phyloP scores from a whole-genome alignment of 2,113 vertebrate genomes.

The Entosphenus tridentatus region DNA sequence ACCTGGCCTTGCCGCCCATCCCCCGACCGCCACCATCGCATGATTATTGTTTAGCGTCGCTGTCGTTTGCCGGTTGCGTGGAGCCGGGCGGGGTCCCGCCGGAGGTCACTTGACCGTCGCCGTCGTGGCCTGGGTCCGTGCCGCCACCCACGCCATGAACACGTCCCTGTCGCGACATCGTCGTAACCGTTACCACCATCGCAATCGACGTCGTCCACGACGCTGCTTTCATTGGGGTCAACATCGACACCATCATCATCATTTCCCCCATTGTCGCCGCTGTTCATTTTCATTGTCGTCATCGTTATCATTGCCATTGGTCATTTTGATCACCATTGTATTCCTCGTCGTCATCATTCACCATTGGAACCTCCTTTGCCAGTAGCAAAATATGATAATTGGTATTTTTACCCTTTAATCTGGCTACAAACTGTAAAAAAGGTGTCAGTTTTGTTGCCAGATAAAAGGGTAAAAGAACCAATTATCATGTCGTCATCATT shows the following conservation, averaged over 20 bases:
- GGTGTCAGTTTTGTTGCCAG: not conserved
- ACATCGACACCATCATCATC: not conserved
- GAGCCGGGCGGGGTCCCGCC: slow-evolving; percentile 10
- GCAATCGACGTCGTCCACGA: not conserved
- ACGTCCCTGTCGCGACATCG: slow-evolving; percentile 17
- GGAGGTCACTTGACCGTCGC: slow-evolving; percentile 26
- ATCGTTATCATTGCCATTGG: slow-evolving; percentile 1
- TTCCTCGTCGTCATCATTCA: not conserved
- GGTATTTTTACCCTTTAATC: not conserved
- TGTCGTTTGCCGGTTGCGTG: not conserved
- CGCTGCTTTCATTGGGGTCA: not conserved
- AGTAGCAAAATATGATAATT: not conserved
- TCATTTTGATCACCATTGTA: not conserved
- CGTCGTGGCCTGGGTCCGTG: slow-evolving; percentile 23
- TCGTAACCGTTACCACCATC: no score
- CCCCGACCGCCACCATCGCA: no score
- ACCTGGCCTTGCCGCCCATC: no score
- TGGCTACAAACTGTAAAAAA: not conserved
- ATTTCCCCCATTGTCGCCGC: not conserved
- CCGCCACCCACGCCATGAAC: slow-evolving; percentile 27
- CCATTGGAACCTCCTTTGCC: not conserved
- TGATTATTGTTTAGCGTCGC: no score
- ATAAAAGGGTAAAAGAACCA: not conserved
- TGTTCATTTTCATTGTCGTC: not conserved
- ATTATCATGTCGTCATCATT: not conserved